phyloP scores from a whole-genome alignment of 2,797 vertebrate genomes.

The Brachyrhaphis roseni region DNA sequence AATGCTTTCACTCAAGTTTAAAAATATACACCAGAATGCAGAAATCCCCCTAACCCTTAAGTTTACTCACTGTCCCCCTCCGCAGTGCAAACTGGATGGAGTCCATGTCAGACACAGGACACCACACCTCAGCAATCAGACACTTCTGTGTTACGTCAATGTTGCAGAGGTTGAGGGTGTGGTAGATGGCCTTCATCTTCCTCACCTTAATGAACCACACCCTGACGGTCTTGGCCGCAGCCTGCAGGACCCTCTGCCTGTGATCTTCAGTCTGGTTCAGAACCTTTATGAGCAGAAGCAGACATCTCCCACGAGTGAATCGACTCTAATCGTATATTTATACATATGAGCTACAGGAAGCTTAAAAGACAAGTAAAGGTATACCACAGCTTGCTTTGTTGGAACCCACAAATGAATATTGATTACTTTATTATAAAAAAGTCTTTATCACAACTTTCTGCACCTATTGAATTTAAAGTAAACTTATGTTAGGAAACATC shows the following conservation, averaged over 20 bases:
- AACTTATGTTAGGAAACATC: not conserved
- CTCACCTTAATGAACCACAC: conserved; percentile 99
- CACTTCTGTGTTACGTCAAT: conserved; percentile 99
- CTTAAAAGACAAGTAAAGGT: not conserved
- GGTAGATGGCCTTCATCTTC: conserved; percentile 99
- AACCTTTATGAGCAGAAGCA: conserved; percentile 79
- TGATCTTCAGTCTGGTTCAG: conserved; percentile 99
- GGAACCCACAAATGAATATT: not conserved
- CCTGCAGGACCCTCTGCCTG: conserved; percentile 94
- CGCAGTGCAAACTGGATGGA: conserved; percentile 98
- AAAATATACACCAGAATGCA: not conserved
- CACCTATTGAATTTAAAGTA: not conserved
- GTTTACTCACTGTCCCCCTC: conserved; percentile 90
- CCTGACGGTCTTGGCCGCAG: conserved; percentile 91
- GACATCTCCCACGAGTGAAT: not conserved
- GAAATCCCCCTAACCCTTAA: not conserved
- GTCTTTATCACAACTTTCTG: not conserved
- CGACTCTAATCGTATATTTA: not conserved
- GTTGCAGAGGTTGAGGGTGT: conserved; percentile 98
- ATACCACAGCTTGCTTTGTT: not conserved
- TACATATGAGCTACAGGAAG: not conserved
- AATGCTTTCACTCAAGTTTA: not conserved
- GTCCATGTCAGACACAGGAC: conserved; percentile 93
- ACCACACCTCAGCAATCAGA: conserved; percentile 98
- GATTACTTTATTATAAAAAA: not conserved